Evolutionary conservation across 2,888 invertebrate species (phyloP).

Genomic region (Candidula unifasciata): DNA sequence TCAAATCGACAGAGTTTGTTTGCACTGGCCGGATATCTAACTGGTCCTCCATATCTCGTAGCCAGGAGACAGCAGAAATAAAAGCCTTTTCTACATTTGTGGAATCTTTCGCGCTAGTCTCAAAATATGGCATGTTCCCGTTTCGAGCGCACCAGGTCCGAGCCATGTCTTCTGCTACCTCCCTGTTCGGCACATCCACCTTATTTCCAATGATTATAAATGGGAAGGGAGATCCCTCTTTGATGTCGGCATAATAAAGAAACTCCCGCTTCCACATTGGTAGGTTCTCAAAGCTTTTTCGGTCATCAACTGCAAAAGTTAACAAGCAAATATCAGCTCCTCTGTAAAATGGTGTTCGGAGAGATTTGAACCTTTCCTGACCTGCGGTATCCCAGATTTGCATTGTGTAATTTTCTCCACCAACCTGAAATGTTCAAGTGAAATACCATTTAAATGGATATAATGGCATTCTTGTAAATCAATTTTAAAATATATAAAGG

Average conservation of each 20-base stretch:
- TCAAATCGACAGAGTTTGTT: conserved; percentile 70
- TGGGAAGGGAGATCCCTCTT: conserved; percentile 88
- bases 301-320: conserved; percentile 91
- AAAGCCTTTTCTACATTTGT: conserved; percentile 93
- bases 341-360: conserved; percentile 94
- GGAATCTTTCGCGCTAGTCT: conserved; percentile 94
- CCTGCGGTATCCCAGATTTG: conserved; percentile 97
- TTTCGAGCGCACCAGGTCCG: conserved; percentile 90
- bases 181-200: conserved; percentile 81
- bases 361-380: conserved; percentile 93
- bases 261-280: conserved; percentile 94
- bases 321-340: conserved; percentile 95
- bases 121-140: conserved; percentile 86
- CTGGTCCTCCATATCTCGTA: conserved; percentile 71
- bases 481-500: too few species aligned
- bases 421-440: conserved; percentile 83
- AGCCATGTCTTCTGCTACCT: conserved; percentile 87
- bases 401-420: conserved; percentile 90
- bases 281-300: conserved; percentile 89
- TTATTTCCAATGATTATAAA: conserved; percentile 96
- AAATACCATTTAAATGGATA: too few species aligned
- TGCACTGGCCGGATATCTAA: conserved; percentile 65
- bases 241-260: conserved; percentile 91
- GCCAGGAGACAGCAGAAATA: conserved; percentile 85
- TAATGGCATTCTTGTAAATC: too few species aligned